Conservation (phyloP, 2,888 invertebrate genomes). For the Macrosiphum euphorbiae region DNA sequence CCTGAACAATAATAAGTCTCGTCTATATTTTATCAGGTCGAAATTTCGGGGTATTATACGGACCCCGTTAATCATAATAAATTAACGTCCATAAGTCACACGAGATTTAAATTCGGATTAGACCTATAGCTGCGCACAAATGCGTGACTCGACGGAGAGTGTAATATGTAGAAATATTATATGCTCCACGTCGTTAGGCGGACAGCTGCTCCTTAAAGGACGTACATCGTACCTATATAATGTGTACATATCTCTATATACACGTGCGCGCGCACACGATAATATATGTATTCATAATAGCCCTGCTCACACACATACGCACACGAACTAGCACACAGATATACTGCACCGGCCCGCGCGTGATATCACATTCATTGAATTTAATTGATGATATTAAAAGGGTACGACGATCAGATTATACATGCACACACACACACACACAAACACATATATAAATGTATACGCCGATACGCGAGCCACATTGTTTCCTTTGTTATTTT, state of each 20-base stretch:
- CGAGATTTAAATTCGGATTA: conserved; percentile 44
- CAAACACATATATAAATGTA: background rate
- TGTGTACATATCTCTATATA: background rate
- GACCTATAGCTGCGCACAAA: background rate
- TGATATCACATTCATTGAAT: conserved; percentile 23
- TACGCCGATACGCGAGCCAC: background rate
- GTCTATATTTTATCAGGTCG: background rate
- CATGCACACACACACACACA: background rate
- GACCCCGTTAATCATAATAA: conserved; percentile 27
- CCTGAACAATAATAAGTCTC: background rate
- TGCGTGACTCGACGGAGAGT: background rate
- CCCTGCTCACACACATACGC: background rate
- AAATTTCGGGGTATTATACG: background rate
- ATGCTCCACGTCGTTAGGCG: background rate
- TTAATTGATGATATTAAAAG: conserved; percentile 36
- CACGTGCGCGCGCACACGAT: background rate
- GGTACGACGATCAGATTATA: conserved; percentile 30
- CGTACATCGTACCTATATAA: background rate
- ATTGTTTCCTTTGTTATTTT: conserved; percentile 34
- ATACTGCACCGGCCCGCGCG: background rate
- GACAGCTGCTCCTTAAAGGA: background rate
- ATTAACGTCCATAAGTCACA: conserved; percentile 28
- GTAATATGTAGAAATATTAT: conserved; percentile 13
- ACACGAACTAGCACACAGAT: background rate
- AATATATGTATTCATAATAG: background rate